Percentiles rank a stretch among this genome's conserved stretches.
phyloP scores from a whole-genome alignment of 2,113 vertebrate genomes.

The Megalops atlanticus region DNA sequence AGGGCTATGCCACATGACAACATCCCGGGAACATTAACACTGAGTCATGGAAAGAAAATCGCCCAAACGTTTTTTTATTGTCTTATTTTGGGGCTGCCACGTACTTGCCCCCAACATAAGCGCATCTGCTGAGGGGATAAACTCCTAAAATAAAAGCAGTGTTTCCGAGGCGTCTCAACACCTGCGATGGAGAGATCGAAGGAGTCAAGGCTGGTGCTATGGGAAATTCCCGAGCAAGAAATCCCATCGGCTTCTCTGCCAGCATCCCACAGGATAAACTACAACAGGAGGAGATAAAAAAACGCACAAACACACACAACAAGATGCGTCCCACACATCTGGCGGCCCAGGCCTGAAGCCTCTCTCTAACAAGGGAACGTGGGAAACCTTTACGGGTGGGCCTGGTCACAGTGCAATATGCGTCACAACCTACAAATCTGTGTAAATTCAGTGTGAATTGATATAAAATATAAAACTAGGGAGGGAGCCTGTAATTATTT shows the following conservation, averaged over 20 bases:
- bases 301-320: conserved; percentile 26
- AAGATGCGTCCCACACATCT: neutral
- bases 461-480: conserved; percentile 48
- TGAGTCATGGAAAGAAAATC: conserved; percentile 25
- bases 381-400: neutral
- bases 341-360: conserved; percentile 9
- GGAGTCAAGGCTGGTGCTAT: neutral
- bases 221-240: neutral
- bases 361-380: neutral
- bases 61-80: neutral
- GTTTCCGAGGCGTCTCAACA: neutral
- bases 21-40: neutral
- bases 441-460: conserved; percentile 43
- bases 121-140: neutral
- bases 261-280: neutral
- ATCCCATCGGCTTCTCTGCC: neutral
- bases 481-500: conserved; percentile 49
- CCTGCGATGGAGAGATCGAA: too few species aligned
- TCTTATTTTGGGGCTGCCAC: neutral
- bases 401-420: conserved; percentile 26
- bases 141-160: neutral
- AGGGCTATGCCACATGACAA: conserved; percentile 22
- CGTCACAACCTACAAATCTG: conserved; percentile 38
- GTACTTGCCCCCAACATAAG: neutral
- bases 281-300: neutral